Conservation (phyloP, 2,888 invertebrate species). For the Eilema griseolum region DNA sequence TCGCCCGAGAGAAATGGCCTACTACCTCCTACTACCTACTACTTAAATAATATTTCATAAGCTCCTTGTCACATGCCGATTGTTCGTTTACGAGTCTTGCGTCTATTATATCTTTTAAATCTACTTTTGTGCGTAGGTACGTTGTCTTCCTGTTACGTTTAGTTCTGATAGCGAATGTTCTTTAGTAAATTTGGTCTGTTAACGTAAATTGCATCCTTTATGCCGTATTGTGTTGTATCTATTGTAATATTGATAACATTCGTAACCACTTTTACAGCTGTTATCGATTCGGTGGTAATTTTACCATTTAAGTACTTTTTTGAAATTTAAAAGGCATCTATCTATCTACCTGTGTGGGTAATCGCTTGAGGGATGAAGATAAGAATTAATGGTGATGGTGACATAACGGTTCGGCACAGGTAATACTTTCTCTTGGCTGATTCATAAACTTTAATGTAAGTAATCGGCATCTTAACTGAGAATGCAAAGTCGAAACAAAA, state of each 20-base stretch:
- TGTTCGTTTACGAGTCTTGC: constrained; percentile 60
- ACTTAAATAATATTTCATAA: constrained; percentile 68
- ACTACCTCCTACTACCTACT: constrained; percentile 62
- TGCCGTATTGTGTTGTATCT: neutral
- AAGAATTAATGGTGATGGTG: constrained; percentile 29
- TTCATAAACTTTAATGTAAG: constrained; percentile 39
- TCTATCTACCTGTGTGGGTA: neutral
- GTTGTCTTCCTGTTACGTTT: neutral
- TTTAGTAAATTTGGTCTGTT: neutral
- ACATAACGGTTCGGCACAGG: constrained; percentile 47
- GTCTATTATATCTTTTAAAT: constrained; percentile 57
- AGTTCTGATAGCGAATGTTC: neutral
- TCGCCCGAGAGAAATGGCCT: constrained; percentile 79
- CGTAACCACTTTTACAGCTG: neutral
- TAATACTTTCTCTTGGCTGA: constrained; percentile 53
- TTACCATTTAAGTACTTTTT: constrained; percentile 9
- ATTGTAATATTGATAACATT: neutral
- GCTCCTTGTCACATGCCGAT: constrained; percentile 74
- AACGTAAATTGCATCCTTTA: neutral
- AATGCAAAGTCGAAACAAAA: constrained; percentile 39
- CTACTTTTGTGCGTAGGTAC: constrained; percentile 53
- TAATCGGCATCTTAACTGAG: constrained; percentile 28
- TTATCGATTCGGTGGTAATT: neutral
- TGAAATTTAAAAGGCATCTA: neutral
- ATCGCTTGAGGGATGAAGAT: constrained; percentile 28